Evolutionary conservation across 2,888 invertebrate genomes (phyloP), one percentile per base, ranked within the genome.

Genomic region (Drosophila parthenogenetica): DNA sequence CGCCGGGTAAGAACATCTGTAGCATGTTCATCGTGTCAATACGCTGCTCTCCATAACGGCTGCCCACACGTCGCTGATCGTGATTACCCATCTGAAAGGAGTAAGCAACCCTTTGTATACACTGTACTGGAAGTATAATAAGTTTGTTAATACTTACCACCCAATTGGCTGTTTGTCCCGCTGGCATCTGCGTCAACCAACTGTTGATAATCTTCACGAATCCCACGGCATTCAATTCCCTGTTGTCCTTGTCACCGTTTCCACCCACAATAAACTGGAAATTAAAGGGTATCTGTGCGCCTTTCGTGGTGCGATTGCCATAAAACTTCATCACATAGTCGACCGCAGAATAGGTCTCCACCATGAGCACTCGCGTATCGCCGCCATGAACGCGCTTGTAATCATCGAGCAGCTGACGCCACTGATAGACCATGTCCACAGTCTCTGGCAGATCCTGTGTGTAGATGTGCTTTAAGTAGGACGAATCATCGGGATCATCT

Each of bases 21-120:
- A 96, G 83, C 94, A 98, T 97, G 87, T 97, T 96, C 89, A 97
- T 94, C 4, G 95, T 95, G 90, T 97, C 97, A 0, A 95, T 94
- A 71, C 96, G 93, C 53, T 94, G 93, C 4, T 92, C 91, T 0
- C 95, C 95, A 87, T 95, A 94, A 1, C 96, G 93, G 2, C 94
- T 93, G 1, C 94, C 94, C 87, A 95, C 93, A 51, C 96, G 93
- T 60, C 93, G 93, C 69, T 94, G 94, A 90, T 96, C 95, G 76
- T 95, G 95, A 87, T 96, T 96, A 10, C 95, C 95, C 77, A 95
- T 93, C 95, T 95, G 45, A 5, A n/a, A 50, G 22, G 2, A 29
- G 29, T 29, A 2, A 29, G 2, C 29, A 29, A 29, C 2, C 8
- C 29, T 29, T 29, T 2, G 29, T 0, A 29, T 8, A 8, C 29